Evolutionary conservation across 1,140 invertebrate species (phyloP).

Genomic region (Drosophila azteca): DNA sequence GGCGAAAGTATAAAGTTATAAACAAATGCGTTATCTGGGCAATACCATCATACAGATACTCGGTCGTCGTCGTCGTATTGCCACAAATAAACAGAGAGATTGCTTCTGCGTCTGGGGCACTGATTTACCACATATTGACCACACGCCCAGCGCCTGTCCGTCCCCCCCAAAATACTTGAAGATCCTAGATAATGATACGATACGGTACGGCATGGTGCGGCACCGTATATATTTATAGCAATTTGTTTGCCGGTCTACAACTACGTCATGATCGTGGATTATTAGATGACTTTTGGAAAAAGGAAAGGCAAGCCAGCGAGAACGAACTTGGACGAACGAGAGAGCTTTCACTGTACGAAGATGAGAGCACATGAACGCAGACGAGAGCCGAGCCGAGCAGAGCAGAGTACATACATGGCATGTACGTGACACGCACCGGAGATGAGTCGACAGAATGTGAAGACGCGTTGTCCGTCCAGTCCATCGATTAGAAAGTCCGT

Average conservation of each 20-base stretch:
- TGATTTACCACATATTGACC: conserved; percentile 32
- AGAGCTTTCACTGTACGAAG: neutral
- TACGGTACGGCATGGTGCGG: neutral
- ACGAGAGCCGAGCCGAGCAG: too few species aligned
- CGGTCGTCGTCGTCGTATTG: neutral
- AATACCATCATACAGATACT: too few species aligned
- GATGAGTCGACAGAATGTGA: conserved; percentile 42
- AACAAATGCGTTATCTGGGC: conserved; percentile 38
- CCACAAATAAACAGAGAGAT: conserved; percentile 7
- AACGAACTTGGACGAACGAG: neutral
- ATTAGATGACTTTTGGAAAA: conserved; percentile 13
- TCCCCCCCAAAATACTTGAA: neutral
- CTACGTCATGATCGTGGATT: conserved; percentile 32
- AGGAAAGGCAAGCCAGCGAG: neutral
- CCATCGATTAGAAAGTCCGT: conserved; percentile 32
- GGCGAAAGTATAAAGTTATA: conserved; percentile 21
- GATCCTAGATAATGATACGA: conserved; percentile 20
- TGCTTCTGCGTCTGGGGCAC: conserved; percentile 12
- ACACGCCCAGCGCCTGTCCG: too few species aligned
- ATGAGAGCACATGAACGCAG: too few species aligned
- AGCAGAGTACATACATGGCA: neutral
- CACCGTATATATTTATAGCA: conserved; percentile 33
- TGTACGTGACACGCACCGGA: conserved; percentile 31
- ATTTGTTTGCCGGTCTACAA: conserved; percentile 29
- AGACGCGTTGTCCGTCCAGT: conserved; percentile 9